Conservation (phyloP, 2,113 vertebrate species). For the Eleginops maclovinus region DNA sequence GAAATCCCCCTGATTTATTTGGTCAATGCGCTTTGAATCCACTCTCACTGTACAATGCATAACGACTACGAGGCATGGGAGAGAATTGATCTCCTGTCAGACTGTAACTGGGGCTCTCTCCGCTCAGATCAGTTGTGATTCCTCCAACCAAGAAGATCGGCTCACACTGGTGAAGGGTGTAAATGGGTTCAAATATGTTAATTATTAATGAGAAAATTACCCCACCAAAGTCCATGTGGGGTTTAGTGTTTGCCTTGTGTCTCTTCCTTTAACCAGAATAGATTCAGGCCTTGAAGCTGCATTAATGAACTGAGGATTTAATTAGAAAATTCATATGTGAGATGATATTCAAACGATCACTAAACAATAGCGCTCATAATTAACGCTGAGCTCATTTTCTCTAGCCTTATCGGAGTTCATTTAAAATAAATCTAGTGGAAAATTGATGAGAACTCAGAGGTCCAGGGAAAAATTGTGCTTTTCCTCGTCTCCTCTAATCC, state of each 20-base stretch:
- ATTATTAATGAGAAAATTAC: constrained; percentile 76
- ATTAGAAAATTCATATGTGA: not conserved
- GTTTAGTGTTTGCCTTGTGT: constrained; percentile 61
- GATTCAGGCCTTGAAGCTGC: constrained; percentile 16
- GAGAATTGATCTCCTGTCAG: constrained; percentile 59
- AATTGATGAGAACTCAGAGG: not conserved
- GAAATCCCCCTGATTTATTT: constrained; percentile 53
- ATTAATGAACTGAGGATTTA: not conserved
- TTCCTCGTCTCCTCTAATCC: constrained; percentile 7
- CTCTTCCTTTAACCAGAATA: constrained; percentile 40
- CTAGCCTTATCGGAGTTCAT: not conserved
- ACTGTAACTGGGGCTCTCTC: constrained; percentile 26
- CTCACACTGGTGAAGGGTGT: constrained; percentile 56
- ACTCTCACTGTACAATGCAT: constrained; percentile 46
- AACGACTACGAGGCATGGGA: constrained; percentile 16
- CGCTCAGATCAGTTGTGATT: constrained; percentile 53
- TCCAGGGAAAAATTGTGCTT: not conserved
- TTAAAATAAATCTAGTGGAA: not conserved
- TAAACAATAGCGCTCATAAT: constrained; percentile 5
- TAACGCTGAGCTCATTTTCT: not conserved
- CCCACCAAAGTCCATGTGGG: constrained; percentile 62
- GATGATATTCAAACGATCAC: not conserved
- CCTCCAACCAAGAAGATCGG: constrained; percentile 44
- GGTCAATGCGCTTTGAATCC: constrained; percentile 37
- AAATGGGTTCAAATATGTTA: constrained; percentile 67